phyloP scores from a whole-genome alignment of 2,797 vertebrate species.

The Astyanax mexicanus region DNA sequence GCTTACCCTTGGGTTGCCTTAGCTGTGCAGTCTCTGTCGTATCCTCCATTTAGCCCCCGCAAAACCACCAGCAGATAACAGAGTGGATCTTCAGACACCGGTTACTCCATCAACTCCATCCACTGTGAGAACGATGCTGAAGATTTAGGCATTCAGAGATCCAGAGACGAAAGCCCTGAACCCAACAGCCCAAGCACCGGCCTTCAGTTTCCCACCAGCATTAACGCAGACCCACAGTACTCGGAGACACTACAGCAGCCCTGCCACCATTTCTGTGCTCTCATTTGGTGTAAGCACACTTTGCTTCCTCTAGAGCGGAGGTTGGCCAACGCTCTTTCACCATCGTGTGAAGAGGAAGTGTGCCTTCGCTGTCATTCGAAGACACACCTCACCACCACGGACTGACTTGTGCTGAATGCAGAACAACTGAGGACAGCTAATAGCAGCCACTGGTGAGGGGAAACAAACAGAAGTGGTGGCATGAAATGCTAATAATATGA shows the following conservation, averaged over 20 bases:
- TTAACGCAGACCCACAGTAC: background rate
- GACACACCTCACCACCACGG: conserved; percentile 73
- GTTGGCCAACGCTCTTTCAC: conserved; percentile 73
- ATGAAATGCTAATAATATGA: conserved; percentile 22
- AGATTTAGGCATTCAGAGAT: background rate
- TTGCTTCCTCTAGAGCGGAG: conserved; percentile 68
- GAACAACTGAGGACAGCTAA: background rate
- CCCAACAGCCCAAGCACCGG: conserved; percentile 41
- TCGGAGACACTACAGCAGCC: conserved; percentile 39
- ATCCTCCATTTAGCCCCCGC: conserved; percentile 51
- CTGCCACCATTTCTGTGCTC: conserved; percentile 26
- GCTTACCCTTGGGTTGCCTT: conserved; percentile 56
- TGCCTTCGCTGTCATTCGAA: conserved; percentile 62
- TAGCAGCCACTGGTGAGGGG: background rate
- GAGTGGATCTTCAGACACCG: conserved; percentile 6
- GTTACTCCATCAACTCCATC: conserved; percentile 43
- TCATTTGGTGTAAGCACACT: conserved; percentile 55
- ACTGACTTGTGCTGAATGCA: conserved; percentile 45
- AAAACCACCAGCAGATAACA: conserved; percentile 29
- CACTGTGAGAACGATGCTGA: conserved; percentile 10
- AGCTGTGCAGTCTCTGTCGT: conserved; percentile 28
- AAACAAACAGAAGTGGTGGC: background rate
- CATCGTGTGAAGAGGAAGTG: conserved; percentile 78
- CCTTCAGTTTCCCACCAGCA: conserved; percentile 2
- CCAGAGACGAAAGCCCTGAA: background rate